Base-by-base conservation (phyloP, 30 jellyfish, hydroid and myxozoan genomes). In the Turritopsis rubra region DNA sequence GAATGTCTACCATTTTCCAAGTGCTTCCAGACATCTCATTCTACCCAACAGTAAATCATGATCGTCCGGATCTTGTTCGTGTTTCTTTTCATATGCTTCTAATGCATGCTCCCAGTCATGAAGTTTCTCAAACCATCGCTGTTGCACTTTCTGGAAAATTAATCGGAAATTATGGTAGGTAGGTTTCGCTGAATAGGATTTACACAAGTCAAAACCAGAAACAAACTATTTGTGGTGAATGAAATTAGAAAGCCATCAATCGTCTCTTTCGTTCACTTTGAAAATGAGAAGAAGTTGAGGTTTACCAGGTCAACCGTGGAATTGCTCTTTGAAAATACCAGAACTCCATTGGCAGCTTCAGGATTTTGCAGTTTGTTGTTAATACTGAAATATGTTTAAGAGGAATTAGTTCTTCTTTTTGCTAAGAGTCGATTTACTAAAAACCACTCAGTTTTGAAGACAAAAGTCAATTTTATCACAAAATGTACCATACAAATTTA, bases 81-180 rank as follows among this genome's bases (percentile, higher is more conserved):
- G 89, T 72, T 95, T 89, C 53, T 29, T 86, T 71, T 95, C 99
- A 79, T 95, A 95, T 0, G 96, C 97, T n/a, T 75, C 60, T 28
- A 95, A 72, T 8, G 99, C 99, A 66, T 89, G 89, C 85, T 95
- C 99, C 96, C 96, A 95, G 52, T 95, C 99, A 71, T 95, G 99
- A 70, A 95, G 93, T 85, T 95, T 89, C 66, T 95, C 99, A 79
- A 84, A 95, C 99, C 99, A 95, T 4, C 97, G 68, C 65, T 95
- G 97, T 75, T 85, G 99, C 75, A 95, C 93, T 92, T 92, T 88
- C 98, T 92, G 71, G 13, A 41, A 41, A 5, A 41, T 41, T 13
- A 13, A 41, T 41, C 5, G 60, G 13, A 41, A 41, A 5, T 3
- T 3, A 13, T 41, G 60, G 5, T 41, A 41, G 17, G 76, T 22